A percentile compares a stretch with the other conserved stretches of the same genome.
Evolutionary conservation across 2,888 invertebrate genomes (phyloP).

Genomic region (Smittia sp.): DNA sequence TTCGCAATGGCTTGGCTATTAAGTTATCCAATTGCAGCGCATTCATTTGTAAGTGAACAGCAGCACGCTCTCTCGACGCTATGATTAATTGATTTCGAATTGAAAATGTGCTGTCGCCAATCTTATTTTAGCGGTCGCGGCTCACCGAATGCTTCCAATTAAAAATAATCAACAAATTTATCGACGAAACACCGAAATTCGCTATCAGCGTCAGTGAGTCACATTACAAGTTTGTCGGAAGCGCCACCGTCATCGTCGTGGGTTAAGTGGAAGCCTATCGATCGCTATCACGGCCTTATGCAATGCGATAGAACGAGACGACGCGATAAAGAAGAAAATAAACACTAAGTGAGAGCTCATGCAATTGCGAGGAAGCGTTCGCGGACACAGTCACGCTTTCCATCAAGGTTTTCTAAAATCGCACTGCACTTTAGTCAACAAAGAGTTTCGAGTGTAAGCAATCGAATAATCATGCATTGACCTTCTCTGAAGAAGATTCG

Average conservation of each 20-base stretch:
- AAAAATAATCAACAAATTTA: conserved; percentile 11
- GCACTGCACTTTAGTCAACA: too few species aligned
- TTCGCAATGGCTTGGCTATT: background rate
- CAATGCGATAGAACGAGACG: background rate
- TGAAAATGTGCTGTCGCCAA: conserved; percentile 1
- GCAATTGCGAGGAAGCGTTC: background rate
- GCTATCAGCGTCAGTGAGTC: background rate
- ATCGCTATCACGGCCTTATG: background rate
- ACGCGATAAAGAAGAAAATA: too few species aligned
- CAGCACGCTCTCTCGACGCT: background rate
- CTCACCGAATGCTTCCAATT: background rate
- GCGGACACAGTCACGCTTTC: background rate
- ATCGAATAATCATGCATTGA: too few species aligned
- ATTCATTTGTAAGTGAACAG: background rate
- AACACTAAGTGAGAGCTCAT: too few species aligned
- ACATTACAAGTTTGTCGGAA: background rate
- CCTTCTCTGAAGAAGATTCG: background rate
- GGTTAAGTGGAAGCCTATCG: background rate
- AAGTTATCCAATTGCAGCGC: background rate
- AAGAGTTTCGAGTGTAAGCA: too few species aligned
- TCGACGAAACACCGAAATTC: background rate
- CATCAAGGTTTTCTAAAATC: background rate
- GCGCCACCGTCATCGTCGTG: background rate
- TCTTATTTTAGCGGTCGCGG: background rate
- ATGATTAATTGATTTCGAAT: conserved; percentile 15